Evolutionary conservation across 1,140 invertebrate genomes (phyloP).

Genomic region (Tetramorium simillimum): DNA sequence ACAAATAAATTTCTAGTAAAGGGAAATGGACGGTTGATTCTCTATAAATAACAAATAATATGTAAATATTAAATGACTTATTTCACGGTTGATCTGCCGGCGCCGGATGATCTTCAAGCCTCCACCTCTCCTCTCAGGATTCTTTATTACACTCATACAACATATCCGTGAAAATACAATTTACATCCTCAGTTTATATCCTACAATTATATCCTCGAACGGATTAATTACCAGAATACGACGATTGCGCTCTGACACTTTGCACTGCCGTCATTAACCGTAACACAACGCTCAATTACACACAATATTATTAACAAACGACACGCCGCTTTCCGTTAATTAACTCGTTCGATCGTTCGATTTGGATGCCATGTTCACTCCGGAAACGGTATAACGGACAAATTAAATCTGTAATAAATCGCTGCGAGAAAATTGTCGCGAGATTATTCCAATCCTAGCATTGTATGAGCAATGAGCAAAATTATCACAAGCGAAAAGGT

Average conservation of each 20-base stretch:
- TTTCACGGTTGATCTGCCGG: background rate
- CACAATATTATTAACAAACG: conserved; percentile 7
- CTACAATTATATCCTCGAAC: background rate
- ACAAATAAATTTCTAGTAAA: background rate
- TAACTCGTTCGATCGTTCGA: background rate
- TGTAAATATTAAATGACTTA: conserved; percentile 3
- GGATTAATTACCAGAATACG: background rate
- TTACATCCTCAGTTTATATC: no score
- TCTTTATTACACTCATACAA: background rate
- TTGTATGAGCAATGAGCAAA: background rate
- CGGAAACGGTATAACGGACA: background rate
- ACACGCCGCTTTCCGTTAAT: background rate
- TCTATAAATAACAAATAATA: background rate
- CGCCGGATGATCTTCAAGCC: background rate
- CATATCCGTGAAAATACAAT: background rate
- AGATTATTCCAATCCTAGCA: background rate
- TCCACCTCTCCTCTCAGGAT: background rate
- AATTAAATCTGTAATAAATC: background rate
- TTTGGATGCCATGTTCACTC: background rate
- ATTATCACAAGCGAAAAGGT: background rate
- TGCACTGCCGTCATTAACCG: background rate
- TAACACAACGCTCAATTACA: background rate
- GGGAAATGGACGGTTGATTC: background rate
- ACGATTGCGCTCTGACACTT: background rate
- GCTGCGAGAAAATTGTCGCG: background rate